These are phyloP conservation scores for Mastigias papua DNA, from an alignment of 30 jellyfish, hydroid and myxozoan genomes.

Conservation along the genomic window DNA sequence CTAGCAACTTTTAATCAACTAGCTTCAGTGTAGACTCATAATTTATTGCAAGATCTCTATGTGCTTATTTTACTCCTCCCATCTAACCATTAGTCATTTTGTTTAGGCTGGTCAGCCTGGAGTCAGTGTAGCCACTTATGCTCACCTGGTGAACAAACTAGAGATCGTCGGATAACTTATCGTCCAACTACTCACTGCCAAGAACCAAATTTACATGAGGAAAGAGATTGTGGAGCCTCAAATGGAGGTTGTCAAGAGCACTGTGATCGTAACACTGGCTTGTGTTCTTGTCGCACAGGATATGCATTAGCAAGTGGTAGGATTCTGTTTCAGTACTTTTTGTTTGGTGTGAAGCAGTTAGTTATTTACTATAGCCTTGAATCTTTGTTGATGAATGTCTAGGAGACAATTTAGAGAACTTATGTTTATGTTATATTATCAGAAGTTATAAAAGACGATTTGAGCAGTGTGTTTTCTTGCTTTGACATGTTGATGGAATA, in stretches of 20 bases:
- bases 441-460: neutral
- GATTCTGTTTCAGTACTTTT: neutral
- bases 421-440: neutral
- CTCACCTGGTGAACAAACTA: constrained; percentile 28
- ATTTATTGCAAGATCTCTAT: no score
- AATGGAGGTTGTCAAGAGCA: constrained; percentile 74
- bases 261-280: constrained; percentile 47
- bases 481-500: neutral
- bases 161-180: constrained; percentile 9
- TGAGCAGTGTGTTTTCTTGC: neutral
- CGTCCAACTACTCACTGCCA: constrained; percentile 39
- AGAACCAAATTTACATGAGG: constrained; percentile 39
- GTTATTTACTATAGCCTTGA: no score
- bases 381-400: neutral
- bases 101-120: constrained; percentile 63
- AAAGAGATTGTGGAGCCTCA: constrained; percentile 53
- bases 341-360: neutral
- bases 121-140: constrained; percentile 26
- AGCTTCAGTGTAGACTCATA: no score
- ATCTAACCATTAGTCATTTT: neutral
- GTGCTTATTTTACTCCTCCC: neutral
- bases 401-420: neutral
- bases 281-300: constrained; percentile 64
- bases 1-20: no score
- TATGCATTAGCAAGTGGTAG: constrained; percentile 47